Evolutionary conservation across 2,797 vertebrate genomes (phyloP).

Genomic region (Tarsius wallacei): DNA sequence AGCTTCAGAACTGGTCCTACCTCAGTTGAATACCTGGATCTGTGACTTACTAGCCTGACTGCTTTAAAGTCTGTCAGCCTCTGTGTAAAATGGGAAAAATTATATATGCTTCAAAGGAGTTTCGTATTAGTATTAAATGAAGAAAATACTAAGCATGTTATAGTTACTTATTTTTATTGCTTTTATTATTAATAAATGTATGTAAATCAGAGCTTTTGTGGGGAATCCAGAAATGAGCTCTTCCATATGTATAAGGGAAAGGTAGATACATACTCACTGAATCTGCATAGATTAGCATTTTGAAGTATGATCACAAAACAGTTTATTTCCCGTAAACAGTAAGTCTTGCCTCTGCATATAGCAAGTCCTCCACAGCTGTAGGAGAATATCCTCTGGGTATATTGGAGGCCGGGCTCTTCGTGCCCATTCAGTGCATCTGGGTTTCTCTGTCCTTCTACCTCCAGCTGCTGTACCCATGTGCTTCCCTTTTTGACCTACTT

Average conservation of each 20-base stretch:
- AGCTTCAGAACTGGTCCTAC: fast-evolving
- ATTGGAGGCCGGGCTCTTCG: neutral
- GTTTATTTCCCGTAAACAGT: too few species aligned
- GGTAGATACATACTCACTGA: neutral
- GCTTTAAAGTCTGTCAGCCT: neutral
- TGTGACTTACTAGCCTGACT: neutral
- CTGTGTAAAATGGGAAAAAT: conserved; percentile 13
- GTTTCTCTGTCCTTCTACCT: neutral
- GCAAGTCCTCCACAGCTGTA: too few species aligned
- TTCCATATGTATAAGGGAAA: neutral
- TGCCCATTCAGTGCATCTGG: fast-evolving
- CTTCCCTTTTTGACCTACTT: neutral
- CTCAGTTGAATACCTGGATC: neutral
- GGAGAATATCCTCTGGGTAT: neutral
- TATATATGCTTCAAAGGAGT: neutral
- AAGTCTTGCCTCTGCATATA: neutral
- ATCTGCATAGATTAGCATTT: neutral
- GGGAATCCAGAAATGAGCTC: neutral
- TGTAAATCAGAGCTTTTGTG: neutral
- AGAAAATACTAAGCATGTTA: neutral
- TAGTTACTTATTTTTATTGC: neutral
- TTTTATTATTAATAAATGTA: neutral
- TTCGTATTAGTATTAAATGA: neutral
- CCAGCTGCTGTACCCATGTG: fast-evolving
- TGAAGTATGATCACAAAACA: too few species aligned